These are phyloP conservation scores for Drosophila testacea DNA, from an alignment of 2,888 invertebrate genomes.

Conservation along the genomic window DNA sequence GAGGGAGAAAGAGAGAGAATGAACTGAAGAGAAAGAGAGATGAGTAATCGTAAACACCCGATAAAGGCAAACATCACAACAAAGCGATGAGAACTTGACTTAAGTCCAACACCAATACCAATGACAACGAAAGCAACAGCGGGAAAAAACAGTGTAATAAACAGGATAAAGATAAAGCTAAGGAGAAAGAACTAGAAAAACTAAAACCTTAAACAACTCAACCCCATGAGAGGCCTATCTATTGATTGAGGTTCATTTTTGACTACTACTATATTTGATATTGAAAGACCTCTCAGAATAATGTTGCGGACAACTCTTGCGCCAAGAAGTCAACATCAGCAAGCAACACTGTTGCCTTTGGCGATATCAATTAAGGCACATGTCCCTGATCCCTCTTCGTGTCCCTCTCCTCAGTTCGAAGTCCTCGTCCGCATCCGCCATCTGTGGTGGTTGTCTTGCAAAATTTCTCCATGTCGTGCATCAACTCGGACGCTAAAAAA, in stretches of 20 bases:
- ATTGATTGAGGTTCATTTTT: conserved; percentile 16
- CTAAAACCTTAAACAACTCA: conserved; percentile 19
- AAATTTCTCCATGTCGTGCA: conserved; percentile 34
- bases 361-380: conserved; percentile 9
- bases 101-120: conserved; percentile 29
- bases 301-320: background rate
- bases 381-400: background rate
- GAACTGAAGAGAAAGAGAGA: conserved; percentile 18
- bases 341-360: conserved; percentile 6
- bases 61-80: conserved; percentile 58
- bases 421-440: conserved; percentile 8
- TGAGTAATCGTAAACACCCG: conserved; percentile 16
- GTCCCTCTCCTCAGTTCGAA: background rate
- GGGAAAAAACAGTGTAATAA: conserved; percentile 15
- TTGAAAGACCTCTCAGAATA: background rate
- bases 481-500: conserved; percentile 36
- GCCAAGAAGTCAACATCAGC: conserved; percentile 3
- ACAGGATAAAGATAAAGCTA: conserved; percentile 4
- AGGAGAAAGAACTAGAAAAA: conserved; percentile 12
- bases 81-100: conserved; percentile 49
- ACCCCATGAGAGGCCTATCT: conserved; percentile 4
- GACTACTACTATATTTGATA: background rate
- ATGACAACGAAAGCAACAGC: conserved; percentile 38
- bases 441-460: conserved; percentile 43
- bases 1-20: conserved; percentile 14